Evolutionary conservation across 2,113 vertebrate genomes (phyloP), one percentile per base, ranked within the genome.

Genomic region (Nibea albiflora): DNA sequence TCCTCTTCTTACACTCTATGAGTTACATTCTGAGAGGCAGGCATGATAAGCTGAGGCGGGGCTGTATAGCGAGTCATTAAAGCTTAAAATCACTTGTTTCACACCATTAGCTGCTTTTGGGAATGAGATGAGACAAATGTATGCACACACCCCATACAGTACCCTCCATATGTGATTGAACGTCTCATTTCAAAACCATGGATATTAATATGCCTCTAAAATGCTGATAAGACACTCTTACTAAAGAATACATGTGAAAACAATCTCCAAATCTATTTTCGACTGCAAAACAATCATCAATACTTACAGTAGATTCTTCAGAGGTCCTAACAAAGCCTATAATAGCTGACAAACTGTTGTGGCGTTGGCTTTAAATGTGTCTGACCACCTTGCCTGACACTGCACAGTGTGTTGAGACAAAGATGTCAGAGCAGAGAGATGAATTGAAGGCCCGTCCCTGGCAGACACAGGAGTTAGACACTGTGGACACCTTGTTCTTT

Each of bases 401-500:
- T 17, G n/a, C 44, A 5, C 11, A 1, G 26, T 54, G 65, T 67
- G 63, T 64, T 70, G 63, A 72, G 78, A 76, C 35, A 53, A 68
- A 81, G 31, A 58, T 60, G 78, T 78, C 71, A 68, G 71, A 58
- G 60, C 75, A 22, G 62, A 68, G 62, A 68, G 89, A 88, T 63
- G 12, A 52, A 81, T 62, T 61, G 28, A 68, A 39, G 22, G 62
- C 47, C 11, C 12, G 28, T 81, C 49, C 52, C 64, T 68, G 15
- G 28, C 73, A 78, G 83, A 89, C 72, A 52, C 56, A 53, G 47
- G 35, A 72, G 70, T 84, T 62, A 56, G 72, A 86, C 61, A 79
- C 58, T 31, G 63, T 57, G 76, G 53, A 88, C 76, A 73, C 49
- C 57, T 81, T 75, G 83, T 86, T 79, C 81, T 81, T 78, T 86